Base-by-base conservation (phyloP, 2,797 vertebrate genomes). In the Bufotes viridis region DNA sequence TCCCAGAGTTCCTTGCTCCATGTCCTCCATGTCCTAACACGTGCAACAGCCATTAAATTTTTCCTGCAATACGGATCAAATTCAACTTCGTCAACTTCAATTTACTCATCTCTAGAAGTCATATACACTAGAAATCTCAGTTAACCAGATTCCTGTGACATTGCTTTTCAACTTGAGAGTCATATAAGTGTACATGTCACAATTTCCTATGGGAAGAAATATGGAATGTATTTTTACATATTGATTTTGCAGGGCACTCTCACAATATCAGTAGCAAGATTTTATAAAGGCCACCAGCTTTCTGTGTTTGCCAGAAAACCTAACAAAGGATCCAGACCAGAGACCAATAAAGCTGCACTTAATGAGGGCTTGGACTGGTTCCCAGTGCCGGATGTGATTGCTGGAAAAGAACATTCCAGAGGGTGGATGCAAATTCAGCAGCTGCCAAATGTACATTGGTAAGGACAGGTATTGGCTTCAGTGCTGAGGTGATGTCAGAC, bases 291-390 rank as follows among this genome's bases (percentile, higher is more conserved):
- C 81, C 87, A 82, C 51, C 69, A 58, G 81, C 60, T 83, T 78
- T 58, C 81, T 63, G 24, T n/a, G 63, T 42, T 78, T 78, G 87
- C 72, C 87, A 87, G 81, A 87, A 83, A 81, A 78, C 70, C 86
- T 87, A 87, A 87, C 87, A 87, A 83, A 87, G 82, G 81, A 83
- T 83, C 81, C 74, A 83, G 87, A 78, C 87, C 87, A 83, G 81
- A 87, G 72, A 83, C 72, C 69, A 87, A 83, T 83, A 87, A 87
- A 78, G 81, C 81, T 78, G 81, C 74, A 67, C 72, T 83, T 83
- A 87, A 87, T 87, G 81, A 87, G 72, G 26, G 49, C 49, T 78
- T 87, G 87, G 87, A 83, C 78, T 2, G 74, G 14, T 82, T 82
- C 86, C 86, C 86, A 87, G 86, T 67, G 86, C 80, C 57, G 86